Conservation (phyloP, 2,888 invertebrate genomes). For the Eumerus sabulonum region DNA sequence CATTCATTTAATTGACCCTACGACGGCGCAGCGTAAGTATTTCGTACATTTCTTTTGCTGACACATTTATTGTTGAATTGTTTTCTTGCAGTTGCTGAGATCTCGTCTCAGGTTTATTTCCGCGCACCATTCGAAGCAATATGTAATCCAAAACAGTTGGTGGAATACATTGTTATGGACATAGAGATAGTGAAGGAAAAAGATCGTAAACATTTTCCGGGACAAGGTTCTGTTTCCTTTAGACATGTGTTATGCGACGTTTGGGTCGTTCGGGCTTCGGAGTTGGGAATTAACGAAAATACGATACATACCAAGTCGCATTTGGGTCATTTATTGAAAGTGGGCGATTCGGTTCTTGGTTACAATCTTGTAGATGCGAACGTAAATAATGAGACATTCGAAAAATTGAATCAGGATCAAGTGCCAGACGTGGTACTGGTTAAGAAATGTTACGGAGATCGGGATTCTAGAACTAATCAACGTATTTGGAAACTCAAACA, state of each 20-base stretch:
- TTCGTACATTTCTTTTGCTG: not conserved
- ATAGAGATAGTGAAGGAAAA: conserved; percentile 83
- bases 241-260: conserved; percentile 95
- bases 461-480: conserved; percentile 84
- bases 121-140: conserved; percentile 91
- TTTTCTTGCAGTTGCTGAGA: conserved; percentile 86
- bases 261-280: conserved; percentile 94
- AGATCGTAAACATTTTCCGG: conserved; percentile 89
- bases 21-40: conserved; percentile 87
- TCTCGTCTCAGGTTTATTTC: conserved; percentile 90
- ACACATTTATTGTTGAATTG: not conserved
- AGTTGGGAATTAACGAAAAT: conserved; percentile 90
- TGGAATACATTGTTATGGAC: conserved; percentile 97
- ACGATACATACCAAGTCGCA: conserved; percentile 94
- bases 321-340: conserved; percentile 94
- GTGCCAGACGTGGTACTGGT: conserved; percentile 97
- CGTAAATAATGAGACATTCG: conserved; percentile 93
- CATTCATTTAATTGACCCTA: conserved; percentile 95
- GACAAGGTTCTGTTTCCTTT: conserved; percentile 91
- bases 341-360: conserved; percentile 96
- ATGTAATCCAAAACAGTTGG: conserved; percentile 93
- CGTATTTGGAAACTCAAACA: conserved; percentile 96
- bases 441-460: conserved; percentile 92
- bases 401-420: conserved; percentile 84
- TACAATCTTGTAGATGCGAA: conserved; percentile 94